A percentile compares a stretch with the other conserved stretches of the same genome.
phyloP scores from a whole-genome alignment of 2,888 invertebrate species.

The Nymphalis polychloros region DNA sequence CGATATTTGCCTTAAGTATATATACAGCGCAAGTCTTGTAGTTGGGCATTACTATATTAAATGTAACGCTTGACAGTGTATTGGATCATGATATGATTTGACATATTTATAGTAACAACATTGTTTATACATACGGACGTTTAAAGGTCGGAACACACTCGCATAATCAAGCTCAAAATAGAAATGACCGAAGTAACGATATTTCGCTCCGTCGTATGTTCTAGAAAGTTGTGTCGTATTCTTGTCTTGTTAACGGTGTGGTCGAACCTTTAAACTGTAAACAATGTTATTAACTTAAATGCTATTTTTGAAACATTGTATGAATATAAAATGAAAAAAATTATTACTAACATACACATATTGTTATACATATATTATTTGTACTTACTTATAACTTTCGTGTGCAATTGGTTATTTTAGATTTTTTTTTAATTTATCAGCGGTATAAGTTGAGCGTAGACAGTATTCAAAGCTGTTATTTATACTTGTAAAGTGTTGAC shows the following conservation, averaged over 20 bases:
- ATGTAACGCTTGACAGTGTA: conserved; percentile 11
- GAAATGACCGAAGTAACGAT: too few relatives aligned
- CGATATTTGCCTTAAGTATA: conserved; percentile 6
- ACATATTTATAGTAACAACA: not conserved
- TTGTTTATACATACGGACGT: too few relatives aligned
- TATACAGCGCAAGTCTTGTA: conserved; percentile 1
- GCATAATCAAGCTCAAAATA: too few relatives aligned
- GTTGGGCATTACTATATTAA: conserved; percentile 8
- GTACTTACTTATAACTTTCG: not conserved
- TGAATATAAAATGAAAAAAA: not conserved
- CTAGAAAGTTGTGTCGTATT: too few relatives aligned
- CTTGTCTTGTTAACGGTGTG: not conserved
- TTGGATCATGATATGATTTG: not conserved
- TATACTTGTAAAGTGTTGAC: conserved; percentile 6
- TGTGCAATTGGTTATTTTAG: not conserved
- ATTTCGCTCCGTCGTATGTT: too few relatives aligned
- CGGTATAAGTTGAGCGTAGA: not conserved
- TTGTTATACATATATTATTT: not conserved
- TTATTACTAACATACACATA: not conserved
- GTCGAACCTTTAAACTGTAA: not conserved
- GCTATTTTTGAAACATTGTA: conserved; percentile 1
- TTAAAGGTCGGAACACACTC: too few relatives aligned
- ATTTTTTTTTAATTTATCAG: not conserved
- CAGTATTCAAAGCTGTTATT: not conserved
- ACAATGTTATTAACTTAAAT: not conserved